phyloP scores from a whole-genome alignment of 1,140 invertebrate species.

The Pogonus chalceus region DNA sequence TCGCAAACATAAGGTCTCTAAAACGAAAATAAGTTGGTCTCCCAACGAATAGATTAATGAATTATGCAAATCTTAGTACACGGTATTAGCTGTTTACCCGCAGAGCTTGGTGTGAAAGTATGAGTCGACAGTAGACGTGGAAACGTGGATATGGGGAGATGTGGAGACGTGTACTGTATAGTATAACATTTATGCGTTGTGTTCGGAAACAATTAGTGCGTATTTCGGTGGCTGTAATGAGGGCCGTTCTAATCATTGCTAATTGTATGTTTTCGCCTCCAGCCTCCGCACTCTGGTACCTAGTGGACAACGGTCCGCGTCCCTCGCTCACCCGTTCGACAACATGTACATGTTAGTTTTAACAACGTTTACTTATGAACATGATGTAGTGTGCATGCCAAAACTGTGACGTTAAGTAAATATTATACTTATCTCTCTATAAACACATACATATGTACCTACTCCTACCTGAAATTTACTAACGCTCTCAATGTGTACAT shows the following conservation, averaged over 20 bases:
- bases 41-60: background rate
- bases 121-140: no score
- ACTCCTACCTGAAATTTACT: background rate
- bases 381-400: background rate
- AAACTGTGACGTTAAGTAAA: background rate
- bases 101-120: background rate
- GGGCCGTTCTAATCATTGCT: constrained; percentile 14
- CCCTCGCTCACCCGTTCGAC: background rate
- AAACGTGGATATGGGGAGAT: no score
- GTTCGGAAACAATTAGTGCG: constrained; percentile 7
- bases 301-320: background rate
- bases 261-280: constrained; percentile 13
- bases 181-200: background rate
- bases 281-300: background rate
- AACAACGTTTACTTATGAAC: background rate
- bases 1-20: no score
- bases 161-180: no score
- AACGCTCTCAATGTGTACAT: background rate
- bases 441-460: background rate
- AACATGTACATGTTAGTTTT: constrained; percentile 13
- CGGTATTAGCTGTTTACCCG: background rate
- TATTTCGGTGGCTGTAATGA: constrained; percentile 16
- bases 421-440: background rate
- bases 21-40: no score
- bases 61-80: constrained; percentile 4